phyloP scores from a whole-genome alignment of 2,888 invertebrate species.

The Leucozona laternaria region DNA sequence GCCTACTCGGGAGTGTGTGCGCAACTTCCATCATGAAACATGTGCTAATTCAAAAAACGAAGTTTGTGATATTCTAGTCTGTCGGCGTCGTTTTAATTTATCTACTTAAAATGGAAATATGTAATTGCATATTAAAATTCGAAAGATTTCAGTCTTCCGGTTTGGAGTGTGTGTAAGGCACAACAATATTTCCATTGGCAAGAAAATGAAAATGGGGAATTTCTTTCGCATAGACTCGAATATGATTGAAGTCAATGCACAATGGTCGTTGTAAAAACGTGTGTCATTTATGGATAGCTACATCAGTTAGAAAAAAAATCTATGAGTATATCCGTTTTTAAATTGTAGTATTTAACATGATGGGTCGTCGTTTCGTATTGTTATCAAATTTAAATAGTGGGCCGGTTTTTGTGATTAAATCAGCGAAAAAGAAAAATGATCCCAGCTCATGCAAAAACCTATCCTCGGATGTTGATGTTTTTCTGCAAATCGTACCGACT shows the following conservation, averaged over 20 bases:
- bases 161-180: constrained; percentile 55
- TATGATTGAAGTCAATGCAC: neutral
- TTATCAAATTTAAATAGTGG: neutral
- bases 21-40: constrained; percentile 12
- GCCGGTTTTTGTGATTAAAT: neutral
- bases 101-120: constrained; percentile 42
- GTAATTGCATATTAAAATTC: constrained; percentile 52
- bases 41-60: constrained; percentile 37
- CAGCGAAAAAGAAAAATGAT: neutral
- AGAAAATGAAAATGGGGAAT: neutral
- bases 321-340: constrained; percentile 13
- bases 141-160: constrained; percentile 58
- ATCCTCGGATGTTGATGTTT: no score
- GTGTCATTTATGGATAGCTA: constrained; percentile 21
- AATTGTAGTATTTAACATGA: neutral
- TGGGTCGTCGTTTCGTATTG: neutral
- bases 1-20: constrained; percentile 1
- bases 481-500: neutral
- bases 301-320: neutral
- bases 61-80: constrained; percentile 19
- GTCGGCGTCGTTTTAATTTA: constrained; percentile 16
- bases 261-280: neutral
- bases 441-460: no score
- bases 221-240: neutral
- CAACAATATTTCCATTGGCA: neutral